Evolutionary conservation across 2,888 invertebrate genomes (phyloP), one percentile per base, ranked within the genome.

Genomic region (Uloborus plumipes): DNA sequence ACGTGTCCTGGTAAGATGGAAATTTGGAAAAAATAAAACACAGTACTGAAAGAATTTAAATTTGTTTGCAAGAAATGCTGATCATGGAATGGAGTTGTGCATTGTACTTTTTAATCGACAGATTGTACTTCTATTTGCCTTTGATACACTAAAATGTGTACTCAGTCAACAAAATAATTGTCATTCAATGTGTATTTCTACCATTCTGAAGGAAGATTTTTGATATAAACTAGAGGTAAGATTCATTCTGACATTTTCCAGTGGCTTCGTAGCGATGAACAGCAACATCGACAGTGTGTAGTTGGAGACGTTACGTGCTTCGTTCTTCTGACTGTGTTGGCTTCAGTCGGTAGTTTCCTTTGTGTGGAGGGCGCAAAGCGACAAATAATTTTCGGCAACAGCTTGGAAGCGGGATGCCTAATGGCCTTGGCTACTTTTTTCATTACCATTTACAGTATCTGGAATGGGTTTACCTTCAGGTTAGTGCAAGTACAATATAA

Each of bases 251-350:
- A 39, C 9, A 31, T 85, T 72, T 67, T 86, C 39, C 91, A 90
- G 89, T 94, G 93, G 93, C 87, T 93, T 83, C 88, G 87, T 72
- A 88, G 89, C 74, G 90, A 91, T 58, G 89, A 90, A 1, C 87
- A 89, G 22, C 58, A 58, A 55, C 88, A 90, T 84, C 88, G 89
- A 47, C 88, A 89, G 55, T 90, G 91, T 81, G 85, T 92, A 53
- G 81, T 89, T 39, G 89, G 91, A 61, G 93, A 93, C 87, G 85
- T 92, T 14, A 86, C 91, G 13, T 91, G 92, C 55, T 91, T 92
- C 86, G 86, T 90, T 18, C 86, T 92, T 51, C 89, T 93, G 70
- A 92, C 92, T 0, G 92, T 92, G 0, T 87, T 92, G 75, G 91
- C 92, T 4, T 88, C 84, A 88, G 90, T 88, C 90, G 90, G 90